Conservation (phyloP, 2,113 vertebrate genomes). For the Labrus mixtus region DNA sequence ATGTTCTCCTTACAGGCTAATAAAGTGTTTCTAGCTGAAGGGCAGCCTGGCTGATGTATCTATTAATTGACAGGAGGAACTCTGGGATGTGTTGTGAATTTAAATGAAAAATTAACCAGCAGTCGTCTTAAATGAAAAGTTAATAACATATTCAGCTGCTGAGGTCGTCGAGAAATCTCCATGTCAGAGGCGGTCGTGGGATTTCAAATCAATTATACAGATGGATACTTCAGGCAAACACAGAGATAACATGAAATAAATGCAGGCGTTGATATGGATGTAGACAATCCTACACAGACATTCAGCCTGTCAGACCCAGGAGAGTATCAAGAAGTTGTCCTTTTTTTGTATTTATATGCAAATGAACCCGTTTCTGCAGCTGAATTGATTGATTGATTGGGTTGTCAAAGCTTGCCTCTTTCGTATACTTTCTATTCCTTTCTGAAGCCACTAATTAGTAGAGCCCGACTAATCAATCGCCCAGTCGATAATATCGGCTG, state of each 20-base stretch:
- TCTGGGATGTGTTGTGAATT: constrained; percentile 43
- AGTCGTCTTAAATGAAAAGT: constrained; percentile 16
- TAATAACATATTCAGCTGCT: constrained; percentile 22
- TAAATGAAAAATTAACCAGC: constrained; percentile 52
- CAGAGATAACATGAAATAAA: constrained; percentile 1
- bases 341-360: constrained; percentile 16
- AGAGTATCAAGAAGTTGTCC: constrained; percentile 31
- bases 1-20: constrained; percentile 11
- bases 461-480: too few relatives aligned
- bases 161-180: not conserved
- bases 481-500: too few relatives aligned
- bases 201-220: not conserved
- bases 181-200: not conserved
- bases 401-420: too few relatives aligned
- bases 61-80: constrained; percentile 41
- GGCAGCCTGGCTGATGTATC: constrained; percentile 22
- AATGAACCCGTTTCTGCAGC: constrained; percentile 28
- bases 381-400: too few relatives aligned
- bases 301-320: not conserved
- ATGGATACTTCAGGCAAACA: not conserved
- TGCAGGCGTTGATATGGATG: not conserved
- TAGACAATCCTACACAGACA: too few relatives aligned
- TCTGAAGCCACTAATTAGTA: too few relatives aligned
- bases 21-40: constrained; percentile 38
- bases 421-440: too few relatives aligned